phyloP scores from a whole-genome alignment of 2,797 vertebrate genomes.

The Mallotus villosus region DNA sequence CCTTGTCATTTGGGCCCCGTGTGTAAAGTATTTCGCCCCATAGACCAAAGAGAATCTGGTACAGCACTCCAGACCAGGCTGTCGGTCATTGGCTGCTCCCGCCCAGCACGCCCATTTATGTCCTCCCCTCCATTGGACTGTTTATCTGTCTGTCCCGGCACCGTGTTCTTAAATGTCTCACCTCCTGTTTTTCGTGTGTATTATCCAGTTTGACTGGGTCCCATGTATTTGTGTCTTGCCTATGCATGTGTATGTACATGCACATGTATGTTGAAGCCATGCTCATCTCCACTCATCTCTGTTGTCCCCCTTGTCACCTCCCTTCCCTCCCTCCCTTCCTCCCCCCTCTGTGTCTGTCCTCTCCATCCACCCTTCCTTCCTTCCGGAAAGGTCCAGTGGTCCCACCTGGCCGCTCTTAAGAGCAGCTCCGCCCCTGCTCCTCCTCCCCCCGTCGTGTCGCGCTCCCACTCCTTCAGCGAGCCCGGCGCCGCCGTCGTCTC shows the following conservation, averaged over 20 bases:
- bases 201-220: constrained; percentile 18
- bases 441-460: constrained; percentile 77
- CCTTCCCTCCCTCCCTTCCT: constrained; percentile 55
- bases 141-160: not conserved
- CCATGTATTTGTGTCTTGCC: constrained; percentile 35
- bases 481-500: constrained; percentile 88
- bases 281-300: constrained; percentile 65
- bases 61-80: not conserved
- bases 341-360: constrained; percentile 25
- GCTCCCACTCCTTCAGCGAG: constrained; percentile 92
- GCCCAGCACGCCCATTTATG: not conserved
- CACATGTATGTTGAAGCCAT: constrained; percentile 44
- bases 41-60: not conserved
- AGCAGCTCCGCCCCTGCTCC: constrained; percentile 66
- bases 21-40: not conserved
- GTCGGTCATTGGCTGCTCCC: constrained; percentile 12
- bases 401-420: constrained; percentile 88
- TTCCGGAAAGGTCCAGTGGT: constrained; percentile 82
- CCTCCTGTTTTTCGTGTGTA: too few species aligned
- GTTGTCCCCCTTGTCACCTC: constrained; percentile 76
- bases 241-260: constrained; percentile 27
- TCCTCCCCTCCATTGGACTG: constrained; percentile 3
- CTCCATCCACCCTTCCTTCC: constrained; percentile 23
- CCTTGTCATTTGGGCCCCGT: too few species aligned
- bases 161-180: not conserved